These are phyloP conservation scores for Tetrax tetrax DNA, from an alignment of 2,113 vertebrate species.

Conservation along the genomic window DNA sequence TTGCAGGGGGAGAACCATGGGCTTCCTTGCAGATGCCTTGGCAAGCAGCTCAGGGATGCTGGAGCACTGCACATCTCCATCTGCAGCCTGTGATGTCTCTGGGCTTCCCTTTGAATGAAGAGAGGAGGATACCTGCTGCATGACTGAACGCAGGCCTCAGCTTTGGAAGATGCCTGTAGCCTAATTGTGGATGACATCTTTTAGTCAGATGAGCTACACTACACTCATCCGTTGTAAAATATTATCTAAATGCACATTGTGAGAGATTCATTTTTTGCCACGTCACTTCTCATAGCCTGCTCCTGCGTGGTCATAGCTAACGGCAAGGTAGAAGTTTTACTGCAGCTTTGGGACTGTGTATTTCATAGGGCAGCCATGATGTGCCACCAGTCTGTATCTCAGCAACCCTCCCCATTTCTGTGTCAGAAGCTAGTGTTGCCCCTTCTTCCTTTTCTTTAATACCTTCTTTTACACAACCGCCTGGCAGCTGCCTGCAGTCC, in stretches of 20 bases:
- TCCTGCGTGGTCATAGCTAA: accelerated
- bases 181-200: conserved; percentile 19
- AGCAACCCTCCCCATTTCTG: not conserved
- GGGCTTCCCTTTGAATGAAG: not conserved
- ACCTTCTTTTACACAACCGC: not conserved
- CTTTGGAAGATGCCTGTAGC: conserved; percentile 7
- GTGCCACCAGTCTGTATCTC: not conserved
- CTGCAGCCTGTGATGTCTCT: not conserved
- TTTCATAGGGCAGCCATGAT: not conserved
- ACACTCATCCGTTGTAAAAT: not conserved
- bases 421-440: not conserved
- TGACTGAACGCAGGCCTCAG: accelerated
- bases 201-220: not conserved
- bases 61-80: not conserved
- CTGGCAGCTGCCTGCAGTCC: not conserved
- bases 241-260: accelerated
- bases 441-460: not conserved
- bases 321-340: not conserved
- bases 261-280: not conserved
- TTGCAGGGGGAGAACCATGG: not conserved
- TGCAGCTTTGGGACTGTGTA: not conserved
- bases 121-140: not conserved
- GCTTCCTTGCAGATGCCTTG: not conserved
- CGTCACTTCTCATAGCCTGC: not conserved
- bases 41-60: not conserved